Conservation (phyloP, 2,113 vertebrate species). For the Gavia stellata region DNA sequence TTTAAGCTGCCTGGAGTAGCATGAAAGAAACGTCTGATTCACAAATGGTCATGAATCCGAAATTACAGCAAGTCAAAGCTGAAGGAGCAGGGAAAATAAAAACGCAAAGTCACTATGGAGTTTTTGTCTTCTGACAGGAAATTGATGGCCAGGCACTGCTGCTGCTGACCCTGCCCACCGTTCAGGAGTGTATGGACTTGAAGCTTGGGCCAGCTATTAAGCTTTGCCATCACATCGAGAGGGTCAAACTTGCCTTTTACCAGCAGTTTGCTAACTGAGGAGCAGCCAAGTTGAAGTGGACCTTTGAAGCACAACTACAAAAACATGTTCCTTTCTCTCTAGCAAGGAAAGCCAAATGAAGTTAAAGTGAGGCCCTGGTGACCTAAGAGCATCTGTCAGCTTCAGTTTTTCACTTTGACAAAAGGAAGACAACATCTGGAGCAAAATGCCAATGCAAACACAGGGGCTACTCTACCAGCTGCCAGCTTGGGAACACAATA, state of each 20-base stretch:
- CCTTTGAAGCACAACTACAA: slow-evolving; percentile 74
- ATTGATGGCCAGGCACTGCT: slow-evolving; percentile 97
- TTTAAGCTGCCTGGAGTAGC: background rate
- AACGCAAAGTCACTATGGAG: background rate
- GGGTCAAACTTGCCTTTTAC: slow-evolving; percentile 98
- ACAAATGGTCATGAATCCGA: background rate
- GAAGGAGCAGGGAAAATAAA: background rate
- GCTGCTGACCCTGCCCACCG: slow-evolving; percentile 93
- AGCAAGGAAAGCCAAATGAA: slow-evolving; percentile 42
- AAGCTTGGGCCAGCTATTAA: slow-evolving; percentile 97
- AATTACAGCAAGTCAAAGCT: background rate
- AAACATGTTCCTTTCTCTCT: slow-evolving; percentile 41
- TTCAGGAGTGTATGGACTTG: slow-evolving; percentile 99
- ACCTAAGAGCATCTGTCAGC: slow-evolving; percentile 37
- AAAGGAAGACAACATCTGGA: slow-evolving; percentile 62
- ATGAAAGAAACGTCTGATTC: background rate
- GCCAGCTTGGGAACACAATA: slow-evolving; percentile 56
- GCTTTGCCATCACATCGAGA: slow-evolving; percentile 97
- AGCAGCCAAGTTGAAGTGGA: slow-evolving; percentile 54
- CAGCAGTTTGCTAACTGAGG: slow-evolving; percentile 94
- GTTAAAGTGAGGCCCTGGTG: slow-evolving; percentile 18
- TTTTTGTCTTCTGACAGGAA: slow-evolving; percentile 79
- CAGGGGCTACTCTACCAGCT: slow-evolving; percentile 55
- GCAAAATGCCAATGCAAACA: slow-evolving; percentile 65
- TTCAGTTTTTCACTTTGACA: slow-evolving; percentile 67